These are phyloP conservation scores for Patiria miniata DNA, from an alignment of 35 echinoderm and acorn worm species.

Conservation along the genomic window DNA sequence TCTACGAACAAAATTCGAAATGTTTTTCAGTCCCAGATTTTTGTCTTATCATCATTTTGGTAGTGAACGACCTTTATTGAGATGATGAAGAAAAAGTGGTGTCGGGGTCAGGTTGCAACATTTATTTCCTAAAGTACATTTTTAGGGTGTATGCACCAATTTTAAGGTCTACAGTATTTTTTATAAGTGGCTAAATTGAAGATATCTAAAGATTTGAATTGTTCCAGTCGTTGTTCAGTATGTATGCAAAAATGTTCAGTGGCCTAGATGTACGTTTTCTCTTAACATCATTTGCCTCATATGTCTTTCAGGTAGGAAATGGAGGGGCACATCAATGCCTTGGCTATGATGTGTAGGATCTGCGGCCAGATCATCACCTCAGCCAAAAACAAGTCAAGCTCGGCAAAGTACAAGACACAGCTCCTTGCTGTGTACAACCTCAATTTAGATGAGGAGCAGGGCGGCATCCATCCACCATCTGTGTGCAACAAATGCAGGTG, in stretches of 20 bases:
- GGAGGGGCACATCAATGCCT: not conserved
- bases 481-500: conserved; percentile 14
- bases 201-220: not conserved
- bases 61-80: too few species aligned
- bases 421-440: not conserved
- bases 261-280: not conserved
- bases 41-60: too few species aligned
- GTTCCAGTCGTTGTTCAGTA: not conserved
- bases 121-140: not conserved
- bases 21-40: too few species aligned
- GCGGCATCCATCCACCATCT: not conserved
- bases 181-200: not conserved
- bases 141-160: not conserved
- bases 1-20: too few species aligned
- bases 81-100: too few species aligned
- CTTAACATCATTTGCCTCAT: not conserved
- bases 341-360: not conserved
- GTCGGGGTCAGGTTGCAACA: too few species aligned
- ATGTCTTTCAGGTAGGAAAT: not conserved
- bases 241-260: not conserved
- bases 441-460: not conserved
- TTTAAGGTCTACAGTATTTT: not conserved
- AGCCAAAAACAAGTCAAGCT: not conserved
- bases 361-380: conserved; percentile 2
- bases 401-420: not conserved